Base-by-base conservation (phyloP, 2,888 invertebrate genomes). In the Merodon equestris region DNA sequence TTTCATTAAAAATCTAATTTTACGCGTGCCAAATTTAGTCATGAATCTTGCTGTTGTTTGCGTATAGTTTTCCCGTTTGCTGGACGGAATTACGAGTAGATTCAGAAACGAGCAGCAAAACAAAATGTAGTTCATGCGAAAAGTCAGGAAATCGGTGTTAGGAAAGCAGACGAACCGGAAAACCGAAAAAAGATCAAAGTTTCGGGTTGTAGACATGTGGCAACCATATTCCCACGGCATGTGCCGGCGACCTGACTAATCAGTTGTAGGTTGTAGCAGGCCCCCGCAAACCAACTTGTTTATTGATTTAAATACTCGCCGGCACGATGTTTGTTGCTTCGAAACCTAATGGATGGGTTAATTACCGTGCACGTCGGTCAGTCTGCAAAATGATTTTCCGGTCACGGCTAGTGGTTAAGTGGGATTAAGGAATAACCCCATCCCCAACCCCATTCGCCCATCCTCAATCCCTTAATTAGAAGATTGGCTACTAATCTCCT, bases 1-100 rank as follows among this genome's bases (percentile, higher is more conserved):
- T 58, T 68, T 74, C 68, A 56, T 74, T 67, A 68, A 63, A 50
- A 61, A 57, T 63, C 45, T 14, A 18, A 74, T 68, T 74, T 68
- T 68, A 61, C 51, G 15, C 50, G 50, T 27, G 27, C 27, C 7
- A 27, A 7, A 27, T 27, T 4, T 27, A 27, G 7, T 27, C 56
- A 9, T 19, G 44, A 38, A 27, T 50, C 15, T 50, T 19, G 47
- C 45, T 45, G 60, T 50, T 72, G 63, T 53, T 70, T 70, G 58
- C 48, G 53, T 47, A 42, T 58, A 54, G 50, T 47, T 63, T 63
- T 63, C 53, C 56, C 74, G 40, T 44, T 57, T 47, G 14, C 38
- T 17, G 67, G 56, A 74, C 10, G 45, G 14, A 19, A 45, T 63
- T 68, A 63, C 50, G 13, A 48, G n/a, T 12, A 13, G 15, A n/a